Evolutionary conservation across 2,888 invertebrate genomes (phyloP), one percentile per base, ranked within the genome.

Genomic region (Macrosoma leucophasiata): DNA sequence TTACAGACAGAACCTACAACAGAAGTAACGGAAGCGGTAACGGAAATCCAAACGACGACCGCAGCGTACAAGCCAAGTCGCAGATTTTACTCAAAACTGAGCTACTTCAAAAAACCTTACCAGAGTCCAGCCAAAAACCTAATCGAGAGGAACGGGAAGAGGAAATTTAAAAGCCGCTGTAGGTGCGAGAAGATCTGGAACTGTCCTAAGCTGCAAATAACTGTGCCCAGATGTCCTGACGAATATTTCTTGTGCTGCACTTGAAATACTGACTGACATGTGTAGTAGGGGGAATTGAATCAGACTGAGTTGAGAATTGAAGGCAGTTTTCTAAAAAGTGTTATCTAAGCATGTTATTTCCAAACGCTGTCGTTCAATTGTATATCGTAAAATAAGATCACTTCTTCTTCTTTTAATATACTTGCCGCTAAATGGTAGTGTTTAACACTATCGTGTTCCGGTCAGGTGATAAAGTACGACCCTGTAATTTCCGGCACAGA

Each of bases 211-310:
- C 39, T 85, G 9, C 85, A 85, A 47, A 78, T 85, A 3, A 65
- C 72, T 1, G 77, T 84, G 10, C 75, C 78, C 2, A 51, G 85
- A 20, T 85, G 85, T 50, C 85, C 85, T 0, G 57, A 75, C 6
- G 85, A 84, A 24, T 75, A 76, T 37, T 85, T 84, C 39, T 39
- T 85, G 58, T 85, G 85, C 42, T 85, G 85, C 56, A 75, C 76
- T 43, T 78, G 58, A 57, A n/a, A 15, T 10, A 13, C 18, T 13
- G 19, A 19, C 28, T 28, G 19, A 28, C 13, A 28, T 19, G n/a
- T 25, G 15, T 25, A 11, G 5, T 15, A 14, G 15, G n/a, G n/a
- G n/a, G n/a, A n/a, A n/a, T n/a, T n/a, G n/a, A n/a, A n/a, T n/a
- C n/a, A n/a, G n/a, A n/a, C n/a, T n/a, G n/a, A n/a, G n/a, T n/a